Base-by-base conservation (phyloP, 30 jellyfish, hydroid and myxozoan genomes). In the Haliclystus octoradiatus region DNA sequence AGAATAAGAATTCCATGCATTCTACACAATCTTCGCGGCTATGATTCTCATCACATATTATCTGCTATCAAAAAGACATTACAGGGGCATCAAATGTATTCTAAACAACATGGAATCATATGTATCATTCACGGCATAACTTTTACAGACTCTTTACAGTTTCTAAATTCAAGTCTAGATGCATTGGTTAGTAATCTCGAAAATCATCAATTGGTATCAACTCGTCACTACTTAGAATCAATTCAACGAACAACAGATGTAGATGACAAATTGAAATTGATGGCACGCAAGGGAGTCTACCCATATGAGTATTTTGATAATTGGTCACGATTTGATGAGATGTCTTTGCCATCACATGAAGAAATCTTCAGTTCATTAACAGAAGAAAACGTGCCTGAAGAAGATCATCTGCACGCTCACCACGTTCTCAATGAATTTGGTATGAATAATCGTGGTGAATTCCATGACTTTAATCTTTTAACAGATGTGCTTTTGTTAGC, bases 1-100 rank as follows among this genome's bases (percentile, higher is more conserved):
- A 46, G 62, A 13, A 50, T 66, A 40, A 80, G 73, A 65, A 73
- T 80, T 9, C 89, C 94, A 1, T 68, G 64, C 77, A 64, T 80
- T 5, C 32, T 80, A 29, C 94, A 80, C 46, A 80, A n/a, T n/a
- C n/a, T n/a, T n/a, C n/a, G n/a, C n/a, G n/a, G n/a, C n/a, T n/a
- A n/a, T n/a, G n/a, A n/a, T 72, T 52, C 83, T 80, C 15, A 32
- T n/a, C n/a, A n/a, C n/a, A n/a, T n/a, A n/a, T n/a, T n/a, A n/a
- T n/a, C n/a, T n/a, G n/a, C n/a, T n/a, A n/a, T n/a, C 62, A 53
- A 73, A 73, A 33, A 65, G 61, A 12, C 74, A 66, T 31, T 25
- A 14, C 30, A 66, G 74, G 13, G 30, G 30, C 19, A 7, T 64
- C 67, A 31, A 9, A 7, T 64, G 66, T 29, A 74, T 74, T 2